Evolutionary conservation across 2,888 invertebrate species (phyloP).

Genomic region (Argyresthia albistria): DNA sequence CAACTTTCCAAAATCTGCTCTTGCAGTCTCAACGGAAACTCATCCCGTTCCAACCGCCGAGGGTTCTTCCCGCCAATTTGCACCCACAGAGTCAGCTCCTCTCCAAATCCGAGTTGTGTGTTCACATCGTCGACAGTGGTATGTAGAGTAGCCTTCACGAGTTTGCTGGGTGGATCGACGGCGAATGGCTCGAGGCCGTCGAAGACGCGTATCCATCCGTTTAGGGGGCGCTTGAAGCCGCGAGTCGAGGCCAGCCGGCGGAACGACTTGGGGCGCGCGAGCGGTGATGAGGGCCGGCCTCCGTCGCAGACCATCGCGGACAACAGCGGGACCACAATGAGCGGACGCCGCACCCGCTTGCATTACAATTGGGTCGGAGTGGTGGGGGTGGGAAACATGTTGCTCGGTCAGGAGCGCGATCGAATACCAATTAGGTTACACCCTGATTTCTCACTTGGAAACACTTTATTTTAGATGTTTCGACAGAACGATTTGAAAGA

Average conservation of each 20-base stretch:
- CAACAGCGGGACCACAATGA: slow-evolving; percentile 30
- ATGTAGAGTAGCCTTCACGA: slow-evolving; percentile 71
- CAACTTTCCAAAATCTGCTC: slow-evolving; percentile 72
- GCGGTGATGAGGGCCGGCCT: slow-evolving; percentile 61
- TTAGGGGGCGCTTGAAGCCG: slow-evolving; percentile 44
- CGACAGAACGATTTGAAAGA: neutral
- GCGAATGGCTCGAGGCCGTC: slow-evolving; percentile 68
- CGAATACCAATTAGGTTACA: slow-evolving; percentile 38
- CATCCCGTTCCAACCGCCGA: slow-evolving; percentile 65
- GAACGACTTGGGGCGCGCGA: slow-evolving; percentile 54
- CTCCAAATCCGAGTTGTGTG: slow-evolving; percentile 58
- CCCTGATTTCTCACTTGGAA: slow-evolving; percentile 9
- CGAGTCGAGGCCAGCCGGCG: slow-evolving; percentile 65
- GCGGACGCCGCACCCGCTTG: slow-evolving; percentile 33
- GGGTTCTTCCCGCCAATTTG: slow-evolving; percentile 72
- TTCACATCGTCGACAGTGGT: slow-evolving; percentile 69
- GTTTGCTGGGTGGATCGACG: slow-evolving; percentile 63
- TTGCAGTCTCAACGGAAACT: slow-evolving; percentile 74
- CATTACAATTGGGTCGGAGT: slow-evolving; percentile 65
- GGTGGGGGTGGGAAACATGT: slow-evolving; percentile 70
- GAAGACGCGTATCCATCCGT: slow-evolving; percentile 76
- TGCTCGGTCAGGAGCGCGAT: slow-evolving; percentile 56
- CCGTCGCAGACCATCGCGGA: slow-evolving; percentile 63
- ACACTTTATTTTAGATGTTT: too few relatives aligned
- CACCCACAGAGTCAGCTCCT: slow-evolving; percentile 63